These are phyloP conservation scores for Euclidia mi DNA, from an alignment of 2,888 invertebrate genomes.

Conservation along the genomic window DNA sequence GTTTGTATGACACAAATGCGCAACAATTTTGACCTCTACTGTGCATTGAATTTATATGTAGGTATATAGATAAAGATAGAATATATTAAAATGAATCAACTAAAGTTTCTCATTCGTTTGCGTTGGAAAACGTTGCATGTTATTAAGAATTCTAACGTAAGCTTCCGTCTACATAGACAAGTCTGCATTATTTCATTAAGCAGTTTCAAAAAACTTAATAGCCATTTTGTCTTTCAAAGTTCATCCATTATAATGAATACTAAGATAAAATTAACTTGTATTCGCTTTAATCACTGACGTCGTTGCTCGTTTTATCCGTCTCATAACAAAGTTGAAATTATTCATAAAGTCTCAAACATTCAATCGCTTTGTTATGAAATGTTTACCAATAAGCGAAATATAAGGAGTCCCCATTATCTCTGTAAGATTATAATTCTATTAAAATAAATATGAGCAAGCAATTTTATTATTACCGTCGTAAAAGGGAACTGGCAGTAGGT, in stretches of 20 bases:
- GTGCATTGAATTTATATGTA: no score
- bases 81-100: no score
- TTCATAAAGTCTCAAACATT: conserved; percentile 11
- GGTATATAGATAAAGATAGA: no score
- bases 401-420: conserved; percentile 7
- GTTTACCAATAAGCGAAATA: conserved; percentile 15
- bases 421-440: conserved; percentile 16
- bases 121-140: no score
- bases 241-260: conserved; percentile 1
- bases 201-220: not conserved
- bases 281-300: conserved; percentile 6
- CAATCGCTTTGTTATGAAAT: conserved; percentile 7
- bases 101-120: no score
- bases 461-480: conserved; percentile 3
- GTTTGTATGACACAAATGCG: no score
- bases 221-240: not conserved
- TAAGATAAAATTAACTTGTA: not conserved
- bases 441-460: conserved; percentile 19
- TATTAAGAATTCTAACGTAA: no score
- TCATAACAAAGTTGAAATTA: conserved; percentile 7
- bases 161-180: no score
- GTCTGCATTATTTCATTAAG: no score
- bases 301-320: not conserved
- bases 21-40: no score
- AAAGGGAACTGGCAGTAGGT: not conserved